Evolutionary conservation across 2,797 vertebrate genomes (phyloP).

Genomic region (Otolemur crassicaudatus): DNA sequence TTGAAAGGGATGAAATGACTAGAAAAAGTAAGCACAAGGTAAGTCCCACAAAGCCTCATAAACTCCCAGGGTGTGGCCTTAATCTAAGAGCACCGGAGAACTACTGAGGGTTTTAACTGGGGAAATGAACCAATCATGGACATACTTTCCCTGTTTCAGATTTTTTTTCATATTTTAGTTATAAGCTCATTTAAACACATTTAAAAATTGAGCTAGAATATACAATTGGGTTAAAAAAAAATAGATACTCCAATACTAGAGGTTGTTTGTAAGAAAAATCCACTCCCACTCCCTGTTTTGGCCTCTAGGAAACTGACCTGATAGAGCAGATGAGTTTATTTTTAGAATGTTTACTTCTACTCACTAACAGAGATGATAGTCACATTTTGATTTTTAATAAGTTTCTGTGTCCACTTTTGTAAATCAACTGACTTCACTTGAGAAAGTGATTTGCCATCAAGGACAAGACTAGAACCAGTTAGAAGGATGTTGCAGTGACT

Average conservation of each 20-base stretch:
- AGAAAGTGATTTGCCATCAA: not conserved
- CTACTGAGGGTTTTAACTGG: not conserved
- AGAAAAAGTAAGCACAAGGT: not conserved
- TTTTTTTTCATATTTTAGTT: conserved; percentile 41
- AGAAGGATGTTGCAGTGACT: not conserved
- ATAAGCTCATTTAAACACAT: conserved; percentile 29
- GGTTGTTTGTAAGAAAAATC: conserved; percentile 17
- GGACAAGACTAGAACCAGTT: not conserved
- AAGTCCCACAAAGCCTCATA: not conserved
- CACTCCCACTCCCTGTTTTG: not conserved
- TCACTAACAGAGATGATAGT: not conserved
- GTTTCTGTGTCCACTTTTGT: not conserved
- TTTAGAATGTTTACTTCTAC: conserved; percentile 13
- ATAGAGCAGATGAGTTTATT: conserved; percentile 6
- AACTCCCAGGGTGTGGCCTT: not conserved
- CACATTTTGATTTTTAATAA: conserved; percentile 33
- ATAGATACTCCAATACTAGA: not conserved
- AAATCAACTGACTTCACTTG: not conserved
- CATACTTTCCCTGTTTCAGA: not conserved
- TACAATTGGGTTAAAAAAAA: not conserved
- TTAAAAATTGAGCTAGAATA: conserved; percentile 25
- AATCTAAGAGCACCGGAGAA: not conserved
- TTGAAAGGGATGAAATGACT: not conserved
- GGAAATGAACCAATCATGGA: not conserved
- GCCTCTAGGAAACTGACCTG: not conserved